phyloP scores from a whole-genome alignment of 2,797 vertebrate genomes.

The Australoheros facetus region DNA sequence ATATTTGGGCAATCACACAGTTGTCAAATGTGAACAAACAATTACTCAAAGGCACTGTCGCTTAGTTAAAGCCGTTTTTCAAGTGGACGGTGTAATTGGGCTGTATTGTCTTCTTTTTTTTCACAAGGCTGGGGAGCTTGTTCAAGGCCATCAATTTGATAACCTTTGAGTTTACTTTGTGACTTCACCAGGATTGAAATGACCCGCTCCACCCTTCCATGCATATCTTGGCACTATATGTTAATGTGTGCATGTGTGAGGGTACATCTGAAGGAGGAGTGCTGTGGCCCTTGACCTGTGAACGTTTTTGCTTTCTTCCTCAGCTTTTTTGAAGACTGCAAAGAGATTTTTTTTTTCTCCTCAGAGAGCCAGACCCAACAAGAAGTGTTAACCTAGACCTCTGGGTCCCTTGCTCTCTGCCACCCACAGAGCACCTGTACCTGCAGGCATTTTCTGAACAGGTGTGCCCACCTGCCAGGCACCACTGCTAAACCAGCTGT shows the following conservation, averaged over 20 bases:
- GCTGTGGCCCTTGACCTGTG: slow-evolving; percentile 45
- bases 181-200: slow-evolving; percentile 54
- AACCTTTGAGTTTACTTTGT: slow-evolving; percentile 38
- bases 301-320: slow-evolving; percentile 45
- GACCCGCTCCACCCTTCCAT: slow-evolving; percentile 40
- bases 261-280: slow-evolving; percentile 58
- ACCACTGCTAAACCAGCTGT: slow-evolving; percentile 84
- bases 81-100: slow-evolving; percentile 39
- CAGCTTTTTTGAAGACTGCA: slow-evolving; percentile 42
- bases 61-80: slow-evolving; percentile 39
- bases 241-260: slow-evolving; percentile 51
- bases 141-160: slow-evolving; percentile 44
- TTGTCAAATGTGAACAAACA: slow-evolving; percentile 44
- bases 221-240: slow-evolving; percentile 59
- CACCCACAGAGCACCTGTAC: slow-evolving; percentile 73
- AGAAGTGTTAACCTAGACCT: slow-evolving; percentile 65
- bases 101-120: slow-evolving; percentile 54
- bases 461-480: slow-evolving; percentile 80
- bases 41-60: slow-evolving; percentile 12
- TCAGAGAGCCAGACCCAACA: slow-evolving; percentile 63
- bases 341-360: slow-evolving; percentile 28
- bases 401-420: slow-evolving; percentile 63
- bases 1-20: slow-evolving; percentile 18
- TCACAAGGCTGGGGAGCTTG: slow-evolving; percentile 51
- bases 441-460: slow-evolving; percentile 80